Evolutionary conservation across 1,140 invertebrate genomes (phyloP).

Genomic region (Panagrolaimus sp.): DNA sequence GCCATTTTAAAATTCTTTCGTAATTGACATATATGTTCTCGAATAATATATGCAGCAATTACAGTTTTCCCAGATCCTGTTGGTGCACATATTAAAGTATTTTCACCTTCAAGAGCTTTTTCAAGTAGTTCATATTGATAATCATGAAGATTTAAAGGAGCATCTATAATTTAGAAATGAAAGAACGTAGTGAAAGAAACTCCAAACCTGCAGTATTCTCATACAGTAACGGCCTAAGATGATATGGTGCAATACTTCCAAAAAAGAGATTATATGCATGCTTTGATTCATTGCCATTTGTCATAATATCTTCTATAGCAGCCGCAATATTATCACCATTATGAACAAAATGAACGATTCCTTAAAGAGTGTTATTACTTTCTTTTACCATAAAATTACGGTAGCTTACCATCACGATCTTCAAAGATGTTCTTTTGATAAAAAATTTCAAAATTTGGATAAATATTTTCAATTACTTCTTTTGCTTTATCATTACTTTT

Average conservation of each 20-base stretch:
- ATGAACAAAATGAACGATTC: background rate
- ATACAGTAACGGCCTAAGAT: background rate
- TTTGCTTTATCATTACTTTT: background rate
- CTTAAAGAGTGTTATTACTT: no score
- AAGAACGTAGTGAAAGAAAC: background rate
- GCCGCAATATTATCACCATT: background rate
- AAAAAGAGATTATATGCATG: background rate
- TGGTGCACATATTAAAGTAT: slow-evolving; percentile 38
- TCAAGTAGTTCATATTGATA: slow-evolving; percentile 36
- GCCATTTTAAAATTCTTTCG: background rate
- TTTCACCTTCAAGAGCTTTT: slow-evolving; percentile 29
- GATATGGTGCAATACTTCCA: background rate
- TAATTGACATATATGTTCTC: slow-evolving; percentile 22
- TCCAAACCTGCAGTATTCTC: background rate
- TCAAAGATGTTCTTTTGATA: background rate
- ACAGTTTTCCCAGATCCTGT: slow-evolving; percentile 43
- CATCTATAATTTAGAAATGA: no score
- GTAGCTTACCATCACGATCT: background rate
- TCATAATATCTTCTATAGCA: background rate
- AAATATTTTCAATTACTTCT: background rate
- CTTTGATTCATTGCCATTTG: no score
- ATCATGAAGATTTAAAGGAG: slow-evolving; percentile 14
- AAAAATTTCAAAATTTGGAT: background rate
- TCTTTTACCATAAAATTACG: background rate
- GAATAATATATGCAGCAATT: slow-evolving; percentile 35